A percentile compares a stretch with the other conserved stretches of the same genome.
Conservation (phyloP, 2,888 invertebrate genomes). For the Epirrhoe alternata region DNA sequence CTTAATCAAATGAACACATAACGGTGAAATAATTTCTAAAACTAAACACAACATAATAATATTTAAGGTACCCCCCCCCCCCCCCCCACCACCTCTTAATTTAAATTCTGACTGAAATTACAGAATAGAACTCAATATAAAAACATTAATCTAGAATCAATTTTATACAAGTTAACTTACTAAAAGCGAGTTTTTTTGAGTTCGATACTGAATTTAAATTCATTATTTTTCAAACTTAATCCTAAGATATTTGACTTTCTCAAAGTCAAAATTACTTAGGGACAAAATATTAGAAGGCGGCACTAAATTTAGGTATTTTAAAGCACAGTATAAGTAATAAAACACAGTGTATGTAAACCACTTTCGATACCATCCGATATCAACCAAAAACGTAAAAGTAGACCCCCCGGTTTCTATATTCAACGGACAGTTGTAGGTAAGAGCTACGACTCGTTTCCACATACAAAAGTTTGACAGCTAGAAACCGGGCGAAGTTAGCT, state of each 20-base stretch:
- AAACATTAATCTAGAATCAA: background rate
- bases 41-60: background rate
- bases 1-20: slow-evolving; percentile 11
- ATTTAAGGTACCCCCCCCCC: background rate
- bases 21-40: slow-evolving; percentile 1
- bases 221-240: background rate
- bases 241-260: background rate
- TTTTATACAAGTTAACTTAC: background rate
- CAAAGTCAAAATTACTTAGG: background rate
- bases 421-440: too few species aligned
- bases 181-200: background rate
- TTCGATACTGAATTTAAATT: background rate
- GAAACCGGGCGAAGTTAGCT: too few species aligned
- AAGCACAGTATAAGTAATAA: too few species aligned
- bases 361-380: too few species aligned
- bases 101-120: background rate
- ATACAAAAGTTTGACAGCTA: too few species aligned
- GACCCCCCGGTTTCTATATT: too few species aligned
- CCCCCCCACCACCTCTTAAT: background rate
- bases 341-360: too few species aligned
- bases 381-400: too few species aligned
- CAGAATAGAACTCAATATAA: background rate
- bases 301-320: background rate
- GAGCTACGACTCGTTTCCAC: too few species aligned
- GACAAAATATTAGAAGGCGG: background rate